Evolutionary conservation across 2,888 invertebrate species (phyloP).

Genomic region (Cenopis cana): DNA sequence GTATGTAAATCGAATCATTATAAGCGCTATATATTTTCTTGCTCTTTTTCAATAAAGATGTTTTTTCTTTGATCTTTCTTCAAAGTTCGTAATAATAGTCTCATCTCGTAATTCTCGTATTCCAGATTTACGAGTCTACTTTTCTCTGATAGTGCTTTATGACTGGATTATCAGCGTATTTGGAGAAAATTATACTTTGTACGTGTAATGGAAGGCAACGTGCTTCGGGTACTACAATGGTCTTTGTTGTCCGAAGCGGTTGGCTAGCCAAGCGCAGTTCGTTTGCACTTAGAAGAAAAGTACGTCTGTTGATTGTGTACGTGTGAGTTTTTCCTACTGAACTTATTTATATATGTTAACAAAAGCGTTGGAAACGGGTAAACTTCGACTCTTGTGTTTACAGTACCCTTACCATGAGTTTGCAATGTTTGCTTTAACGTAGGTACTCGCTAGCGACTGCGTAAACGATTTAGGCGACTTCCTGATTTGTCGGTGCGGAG

Average conservation of each 20-base stretch:
- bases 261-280: slow-evolving; percentile 40
- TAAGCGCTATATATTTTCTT: too few species aligned
- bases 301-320: neutral
- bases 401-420: too few species aligned
- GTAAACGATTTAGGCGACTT: too few species aligned
- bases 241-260: slow-evolving; percentile 41
- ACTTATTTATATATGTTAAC: neutral
- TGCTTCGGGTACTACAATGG: slow-evolving; percentile 30
- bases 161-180: neutral
- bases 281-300: slow-evolving; percentile 32
- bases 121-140: neutral
- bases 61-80: slow-evolving; percentile 7
- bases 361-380: neutral
- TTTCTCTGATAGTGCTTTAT: neutral
- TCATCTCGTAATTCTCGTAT: neutral
- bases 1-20: neutral
- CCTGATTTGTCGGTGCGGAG: too few species aligned
- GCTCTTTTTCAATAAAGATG: neutral
- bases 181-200: slow-evolving; percentile 16
- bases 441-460: too few species aligned
- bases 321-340: slow-evolving; percentile 5
- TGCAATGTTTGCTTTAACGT: too few species aligned
- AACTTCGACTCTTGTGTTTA: neutral
- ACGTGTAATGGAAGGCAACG: slow-evolving; percentile 33
- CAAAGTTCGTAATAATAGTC: neutral